phyloP scores from a whole-genome alignment of 2,797 vertebrate genomes.

The Sylvia borin region DNA sequence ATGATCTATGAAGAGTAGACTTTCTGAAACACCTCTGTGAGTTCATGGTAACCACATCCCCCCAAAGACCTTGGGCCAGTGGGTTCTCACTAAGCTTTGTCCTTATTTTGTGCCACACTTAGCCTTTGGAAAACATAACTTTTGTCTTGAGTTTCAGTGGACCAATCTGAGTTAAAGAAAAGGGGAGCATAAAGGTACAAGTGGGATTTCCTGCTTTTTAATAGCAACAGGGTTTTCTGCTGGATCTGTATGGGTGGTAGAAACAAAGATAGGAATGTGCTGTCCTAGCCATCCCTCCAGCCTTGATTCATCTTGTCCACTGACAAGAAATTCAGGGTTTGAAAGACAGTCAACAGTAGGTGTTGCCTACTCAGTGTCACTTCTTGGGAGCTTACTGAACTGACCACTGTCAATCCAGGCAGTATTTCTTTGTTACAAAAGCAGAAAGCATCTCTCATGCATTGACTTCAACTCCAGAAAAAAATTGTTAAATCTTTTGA shows the following conservation, averaged over 20 bases:
- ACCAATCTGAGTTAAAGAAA: background rate
- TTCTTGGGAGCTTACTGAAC: background rate
- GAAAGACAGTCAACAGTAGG: background rate
- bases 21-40: background rate
- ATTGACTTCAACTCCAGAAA: background rate
- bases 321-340: background rate
- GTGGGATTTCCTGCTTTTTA: background rate
- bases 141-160: background rate
- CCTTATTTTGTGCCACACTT: background rate
- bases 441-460: background rate
- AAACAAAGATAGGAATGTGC: background rate
- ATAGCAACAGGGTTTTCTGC: background rate
- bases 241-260: background rate
- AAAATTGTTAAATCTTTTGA: background rate
- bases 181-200: background rate
- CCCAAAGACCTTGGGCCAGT: accelerated
- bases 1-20: background rate
- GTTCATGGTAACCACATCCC: background rate
- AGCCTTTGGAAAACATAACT: background rate
- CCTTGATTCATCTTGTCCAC: no score
- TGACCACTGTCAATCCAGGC: background rate
- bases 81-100: background rate
- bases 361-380: background rate
- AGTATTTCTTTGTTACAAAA: background rate
- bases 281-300: background rate